Base-by-base conservation (phyloP, 92 coral and sea anemone species). In the Epizoanthus rinbou region DNA sequence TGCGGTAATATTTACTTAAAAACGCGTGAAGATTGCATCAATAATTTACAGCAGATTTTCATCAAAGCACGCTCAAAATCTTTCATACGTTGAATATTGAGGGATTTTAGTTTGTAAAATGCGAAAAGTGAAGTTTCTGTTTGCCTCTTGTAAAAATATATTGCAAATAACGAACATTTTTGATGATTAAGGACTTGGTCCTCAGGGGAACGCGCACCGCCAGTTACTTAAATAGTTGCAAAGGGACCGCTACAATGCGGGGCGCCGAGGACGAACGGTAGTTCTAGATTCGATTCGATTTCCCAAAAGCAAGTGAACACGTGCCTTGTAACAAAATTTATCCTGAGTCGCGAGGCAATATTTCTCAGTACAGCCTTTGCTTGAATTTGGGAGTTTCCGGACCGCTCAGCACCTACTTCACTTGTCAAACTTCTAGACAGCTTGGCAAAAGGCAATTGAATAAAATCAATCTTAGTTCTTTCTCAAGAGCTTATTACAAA, bases 341-440 rank as follows among this genome's bases (percentile, higher is more conserved):
- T 68, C 64, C 68, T 24, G 69, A 82, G 22, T 74, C 90, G 69
- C 39, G 13, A 19, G 71, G 28, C 57, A 78, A 37, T 62, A 59
- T 3, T 21, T 41, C 82, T 60, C 24, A 21, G 89, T 69, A 23
- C 80, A 76, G 88, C 81, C 78, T 85, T 86, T 84, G 37, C 88
- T 87, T 85, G 91, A 84, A 67, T 89, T 85, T 63, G 41, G 82
- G 80, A 57, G 66, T 89, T 91, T 90, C 98, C 93, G 98, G 84
- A 43, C 69, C 74, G 87, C 89, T 93, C 90, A 89, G 84, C 95
- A 91, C 93, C 93, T 89, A 88, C 93, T 91, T 82, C 89, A 82
- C 54, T 65, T 73, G 83, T 80, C 87, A 81, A 84, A 85, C 65
- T 85, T 89, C 86, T 54, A 57, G 95, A 91, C 90, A 91, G 90